Evolutionary conservation across 1,140 invertebrate species (phyloP).

Genomic region (Drosophila novamexicana): DNA sequence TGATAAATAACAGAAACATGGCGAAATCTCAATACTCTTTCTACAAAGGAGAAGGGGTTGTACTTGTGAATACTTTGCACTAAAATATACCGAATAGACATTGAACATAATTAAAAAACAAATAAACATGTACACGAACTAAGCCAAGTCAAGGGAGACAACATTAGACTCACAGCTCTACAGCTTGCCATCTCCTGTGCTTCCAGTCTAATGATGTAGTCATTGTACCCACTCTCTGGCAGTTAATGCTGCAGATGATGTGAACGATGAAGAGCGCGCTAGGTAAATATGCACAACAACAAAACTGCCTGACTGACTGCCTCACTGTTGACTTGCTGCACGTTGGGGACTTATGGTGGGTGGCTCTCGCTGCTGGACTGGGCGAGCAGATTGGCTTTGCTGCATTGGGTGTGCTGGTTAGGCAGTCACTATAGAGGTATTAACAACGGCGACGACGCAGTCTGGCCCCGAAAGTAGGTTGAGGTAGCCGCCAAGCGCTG

Average conservation of each 20-base stretch:
- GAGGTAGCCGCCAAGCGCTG: constrained; percentile 74
- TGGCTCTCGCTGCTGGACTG: background rate
- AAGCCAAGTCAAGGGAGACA: too few relatives aligned
- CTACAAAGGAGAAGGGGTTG: too few relatives aligned
- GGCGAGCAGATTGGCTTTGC: background rate
- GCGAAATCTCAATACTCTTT: constrained; percentile 18
- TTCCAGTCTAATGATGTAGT: background rate
- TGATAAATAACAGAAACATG: constrained; percentile 9
- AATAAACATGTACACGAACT: too few relatives aligned
- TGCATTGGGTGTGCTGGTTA: background rate
- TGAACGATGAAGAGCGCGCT: constrained; percentile 43
- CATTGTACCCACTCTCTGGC: constrained; percentile 9
- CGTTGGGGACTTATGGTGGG: constrained; percentile 2
- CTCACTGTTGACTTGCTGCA: constrained; percentile 65
- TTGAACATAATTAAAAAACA: too few relatives aligned
- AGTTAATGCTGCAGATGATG: constrained; percentile 31
- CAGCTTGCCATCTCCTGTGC: too few relatives aligned
- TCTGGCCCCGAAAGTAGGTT: constrained; percentile 72
- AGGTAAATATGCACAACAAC: constrained; percentile 69
- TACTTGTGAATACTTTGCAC: too few relatives aligned
- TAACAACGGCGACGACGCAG: constrained; percentile 51
- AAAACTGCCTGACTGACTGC: constrained; percentile 63
- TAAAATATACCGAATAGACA: too few relatives aligned
- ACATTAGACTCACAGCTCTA: too few relatives aligned
- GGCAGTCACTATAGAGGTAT: constrained; percentile 58